A percentile compares a stretch with the other conserved stretches of the same genome.
These are phyloP conservation scores for Spisula solida DNA, from an alignment of 2,888 invertebrate species.

Conservation along the genomic window DNA sequence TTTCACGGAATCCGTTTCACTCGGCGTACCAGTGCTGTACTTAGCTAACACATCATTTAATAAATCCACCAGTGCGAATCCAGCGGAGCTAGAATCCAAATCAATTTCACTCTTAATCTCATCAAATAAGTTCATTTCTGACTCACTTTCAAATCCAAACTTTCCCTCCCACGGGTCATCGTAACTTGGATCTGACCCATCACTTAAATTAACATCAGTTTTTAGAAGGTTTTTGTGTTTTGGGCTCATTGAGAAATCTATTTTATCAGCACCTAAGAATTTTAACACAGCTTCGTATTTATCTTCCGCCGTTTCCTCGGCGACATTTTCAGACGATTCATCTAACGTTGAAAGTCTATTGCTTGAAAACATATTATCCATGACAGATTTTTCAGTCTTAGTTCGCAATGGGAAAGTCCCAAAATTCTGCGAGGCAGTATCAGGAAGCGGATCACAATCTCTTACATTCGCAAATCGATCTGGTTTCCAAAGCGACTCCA, in stretches of 20 bases:
- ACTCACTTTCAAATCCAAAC: conserved; percentile 64
- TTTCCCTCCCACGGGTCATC: conserved; percentile 71
- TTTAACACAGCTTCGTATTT: conserved; percentile 69
- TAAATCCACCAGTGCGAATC: conserved; percentile 79
- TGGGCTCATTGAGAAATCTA: conserved; percentile 57
- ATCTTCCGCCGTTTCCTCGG: conserved; percentile 46
- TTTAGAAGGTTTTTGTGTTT: conserved; percentile 56
- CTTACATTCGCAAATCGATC: conserved; percentile 77
- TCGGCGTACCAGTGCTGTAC: conserved; percentile 71
- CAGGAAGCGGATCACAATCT: conserved; percentile 74
- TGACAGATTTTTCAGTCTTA: conserved; percentile 70
- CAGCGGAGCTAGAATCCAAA: conserved; percentile 75
- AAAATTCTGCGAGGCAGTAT: conserved; percentile 67
- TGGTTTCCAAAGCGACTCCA: conserved; percentile 75
- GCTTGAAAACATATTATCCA: conserved; percentile 64
- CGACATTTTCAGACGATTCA: conserved; percentile 58
- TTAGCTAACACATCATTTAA: conserved; percentile 81
- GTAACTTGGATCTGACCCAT: conserved; percentile 60
- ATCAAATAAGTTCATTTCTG: conserved; percentile 68
- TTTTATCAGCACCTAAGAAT: conserved; percentile 60
- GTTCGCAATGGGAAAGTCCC: conserved; percentile 81
- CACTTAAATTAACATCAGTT: conserved; percentile 38
- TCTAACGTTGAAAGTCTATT: conserved; percentile 62
- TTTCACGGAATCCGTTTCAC: conserved; percentile 69
- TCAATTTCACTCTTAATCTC: conserved; percentile 74